These are phyloP conservation scores for Actinostola sp. DNA, from an alignment of 92 coral and sea anemone genomes.

Conservation along the genomic window DNA sequence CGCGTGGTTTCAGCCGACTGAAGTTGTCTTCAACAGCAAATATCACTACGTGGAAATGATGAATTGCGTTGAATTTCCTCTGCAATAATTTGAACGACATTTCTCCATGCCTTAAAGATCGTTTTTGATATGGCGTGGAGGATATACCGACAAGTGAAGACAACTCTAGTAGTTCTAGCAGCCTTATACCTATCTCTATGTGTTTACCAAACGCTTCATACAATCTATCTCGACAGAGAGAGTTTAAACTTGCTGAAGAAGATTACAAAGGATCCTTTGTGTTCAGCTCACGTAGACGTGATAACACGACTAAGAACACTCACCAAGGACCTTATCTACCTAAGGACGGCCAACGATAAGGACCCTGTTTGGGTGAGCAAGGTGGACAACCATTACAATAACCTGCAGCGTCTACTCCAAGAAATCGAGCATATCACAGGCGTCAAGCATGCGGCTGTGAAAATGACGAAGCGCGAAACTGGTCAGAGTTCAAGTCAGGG, in stretches of 20 bases:
- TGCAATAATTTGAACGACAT: no score
- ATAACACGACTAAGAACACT: slow-evolving; percentile 50
- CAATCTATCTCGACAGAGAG: slow-evolving; percentile 38
- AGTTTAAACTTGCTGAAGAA: slow-evolving; percentile 19
- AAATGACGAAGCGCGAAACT: slow-evolving; percentile 16
- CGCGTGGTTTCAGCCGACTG: background rate
- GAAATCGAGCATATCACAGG: slow-evolving; percentile 77
- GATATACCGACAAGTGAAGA: slow-evolving; percentile 57
- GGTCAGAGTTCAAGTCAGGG: background rate
- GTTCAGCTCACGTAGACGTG: slow-evolving; percentile 55
- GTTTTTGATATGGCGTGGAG: no score
- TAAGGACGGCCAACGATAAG: slow-evolving; percentile 65
- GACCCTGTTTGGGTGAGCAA: slow-evolving; percentile 65
- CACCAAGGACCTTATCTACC: slow-evolving; percentile 58
- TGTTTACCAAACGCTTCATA: slow-evolving; percentile 50
- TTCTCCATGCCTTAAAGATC: no score
- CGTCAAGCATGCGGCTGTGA: background rate
- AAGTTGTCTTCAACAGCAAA: background rate
- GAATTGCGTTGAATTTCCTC: no score
- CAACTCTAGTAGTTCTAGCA: slow-evolving; percentile 27
- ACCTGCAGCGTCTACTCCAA: slow-evolving; percentile 68
- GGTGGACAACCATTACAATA: slow-evolving; percentile 73
- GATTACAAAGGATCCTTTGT: slow-evolving; percentile 61
- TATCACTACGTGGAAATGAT: no score
- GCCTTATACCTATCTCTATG: slow-evolving; percentile 45